phyloP scores from a whole-genome alignment of 2,797 vertebrate genomes.

The Sylvia borin region DNA sequence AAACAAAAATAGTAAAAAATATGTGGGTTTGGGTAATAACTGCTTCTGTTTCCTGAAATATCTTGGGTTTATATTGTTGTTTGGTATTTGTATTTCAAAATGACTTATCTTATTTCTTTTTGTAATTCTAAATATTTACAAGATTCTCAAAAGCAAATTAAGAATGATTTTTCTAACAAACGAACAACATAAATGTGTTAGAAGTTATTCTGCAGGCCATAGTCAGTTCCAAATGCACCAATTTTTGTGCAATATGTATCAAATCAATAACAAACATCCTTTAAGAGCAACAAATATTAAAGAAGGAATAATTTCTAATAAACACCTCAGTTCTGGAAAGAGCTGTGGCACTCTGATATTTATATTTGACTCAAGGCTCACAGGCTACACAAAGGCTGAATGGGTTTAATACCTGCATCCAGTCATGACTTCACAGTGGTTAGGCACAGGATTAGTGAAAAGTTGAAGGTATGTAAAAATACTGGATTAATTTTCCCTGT shows the following conservation, averaged over 20 bases:
- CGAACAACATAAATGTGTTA: background rate
- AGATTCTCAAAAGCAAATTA: background rate
- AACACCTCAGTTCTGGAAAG: background rate
- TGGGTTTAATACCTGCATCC: background rate
- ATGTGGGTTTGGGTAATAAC: rapidly evolving
- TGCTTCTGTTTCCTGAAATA: background rate
- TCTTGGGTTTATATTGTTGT: background rate
- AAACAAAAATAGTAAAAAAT: background rate
- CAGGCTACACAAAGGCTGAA: background rate
- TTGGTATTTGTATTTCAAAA: background rate
- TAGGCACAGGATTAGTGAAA: background rate
- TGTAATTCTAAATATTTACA: background rate
- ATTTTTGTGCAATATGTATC: background rate
- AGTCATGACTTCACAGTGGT: background rate
- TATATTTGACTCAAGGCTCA: background rate
- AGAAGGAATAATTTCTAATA: background rate
- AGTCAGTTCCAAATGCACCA: background rate
- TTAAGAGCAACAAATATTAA: background rate
- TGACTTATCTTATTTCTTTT: background rate
- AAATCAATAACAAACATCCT: background rate
- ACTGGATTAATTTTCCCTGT: background rate
- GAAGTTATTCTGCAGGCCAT: background rate
- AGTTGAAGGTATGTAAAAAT: background rate
- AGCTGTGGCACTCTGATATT: background rate
- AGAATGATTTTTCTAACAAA: background rate